Evolutionary conservation across 2,888 invertebrate genomes (phyloP).

Genomic region (Xestia xanthographa): DNA sequence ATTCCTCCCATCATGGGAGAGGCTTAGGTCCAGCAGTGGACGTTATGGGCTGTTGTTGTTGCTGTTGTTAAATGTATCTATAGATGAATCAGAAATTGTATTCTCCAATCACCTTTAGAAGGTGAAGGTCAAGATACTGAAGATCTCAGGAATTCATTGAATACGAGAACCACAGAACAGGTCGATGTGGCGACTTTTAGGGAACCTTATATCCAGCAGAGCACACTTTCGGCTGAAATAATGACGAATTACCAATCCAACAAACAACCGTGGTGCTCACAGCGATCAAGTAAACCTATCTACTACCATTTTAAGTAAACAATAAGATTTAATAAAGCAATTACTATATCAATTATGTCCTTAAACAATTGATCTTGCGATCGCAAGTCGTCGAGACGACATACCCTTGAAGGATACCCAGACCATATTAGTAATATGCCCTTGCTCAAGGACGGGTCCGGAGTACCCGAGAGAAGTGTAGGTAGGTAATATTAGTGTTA

Average conservation of each 20-base stretch:
- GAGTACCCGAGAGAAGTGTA: too few relatives aligned
- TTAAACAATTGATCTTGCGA: slow-evolving; percentile 9
- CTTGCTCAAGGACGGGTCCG: slow-evolving; percentile 31
- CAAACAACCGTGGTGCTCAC: too few relatives aligned
- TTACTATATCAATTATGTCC: slow-evolving; percentile 4
- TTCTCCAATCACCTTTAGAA: too few relatives aligned
- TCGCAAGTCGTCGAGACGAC: slow-evolving; percentile 3
- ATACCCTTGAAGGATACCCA: slow-evolving; percentile 18
- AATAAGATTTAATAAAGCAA: slow-evolving; percentile 18
- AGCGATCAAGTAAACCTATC: neutral
- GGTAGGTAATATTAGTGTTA: neutral
- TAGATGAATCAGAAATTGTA: too few relatives aligned
- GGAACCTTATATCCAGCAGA: neutral
- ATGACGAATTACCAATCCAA: neutral
- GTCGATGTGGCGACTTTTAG: neutral
- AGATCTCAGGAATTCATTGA: neutral
- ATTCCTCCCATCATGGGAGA: too few relatives aligned
- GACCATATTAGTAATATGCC: slow-evolving; percentile 25
- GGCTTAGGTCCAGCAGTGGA: too few relatives aligned
- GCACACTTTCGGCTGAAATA: neutral
- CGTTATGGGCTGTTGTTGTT: too few relatives aligned
- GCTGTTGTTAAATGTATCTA: too few relatives aligned
- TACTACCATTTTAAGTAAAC: neutral
- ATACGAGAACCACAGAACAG: neutral
- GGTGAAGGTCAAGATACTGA: too few relatives aligned